A percentile compares a stretch with the other conserved stretches of the same genome.
These are phyloP conservation scores for Pica pica DNA, from an alignment of 2,113 vertebrate genomes.

Conservation along the genomic window DNA sequence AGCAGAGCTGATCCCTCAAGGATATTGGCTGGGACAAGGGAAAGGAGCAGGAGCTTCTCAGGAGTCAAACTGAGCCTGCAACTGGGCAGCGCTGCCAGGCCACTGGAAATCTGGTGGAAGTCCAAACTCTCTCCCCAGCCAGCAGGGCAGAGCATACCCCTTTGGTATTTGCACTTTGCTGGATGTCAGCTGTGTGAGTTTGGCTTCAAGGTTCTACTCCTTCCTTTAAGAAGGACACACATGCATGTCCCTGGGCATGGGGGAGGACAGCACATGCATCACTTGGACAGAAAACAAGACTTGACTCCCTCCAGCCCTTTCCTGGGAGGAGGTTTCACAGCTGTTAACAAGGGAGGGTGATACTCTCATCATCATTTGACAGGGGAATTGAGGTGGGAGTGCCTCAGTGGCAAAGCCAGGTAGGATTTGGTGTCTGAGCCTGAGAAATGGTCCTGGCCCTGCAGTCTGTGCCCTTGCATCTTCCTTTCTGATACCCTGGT, in stretches of 20 bases:
- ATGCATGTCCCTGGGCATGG: neutral
- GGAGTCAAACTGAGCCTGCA: neutral
- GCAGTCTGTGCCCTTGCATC: neutral
- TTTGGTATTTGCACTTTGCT: neutral
- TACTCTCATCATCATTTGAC: neutral
- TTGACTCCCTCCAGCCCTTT: neutral
- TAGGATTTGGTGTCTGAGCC: neutral
- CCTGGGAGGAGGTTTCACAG: neutral
- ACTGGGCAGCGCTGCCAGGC: neutral
- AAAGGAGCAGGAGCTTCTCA: neutral
- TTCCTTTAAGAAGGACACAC: neutral
- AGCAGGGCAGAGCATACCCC: neutral
- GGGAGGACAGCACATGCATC: neutral
- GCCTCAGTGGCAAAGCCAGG: neutral
- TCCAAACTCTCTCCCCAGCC: neutral
- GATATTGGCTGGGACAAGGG: neutral
- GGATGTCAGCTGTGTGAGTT: neutral
- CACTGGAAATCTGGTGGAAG: neutral
- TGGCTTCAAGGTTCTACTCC: neutral
- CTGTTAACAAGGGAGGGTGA: neutral
- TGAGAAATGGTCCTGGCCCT: neutral
- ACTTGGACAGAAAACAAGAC: neutral
- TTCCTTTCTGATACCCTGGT: neutral
- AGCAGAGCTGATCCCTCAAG: slow-evolving; percentile 42
- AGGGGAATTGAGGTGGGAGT: neutral